Conservation (phyloP, 2,888 invertebrate genomes). For the Glomeris marginata region DNA sequence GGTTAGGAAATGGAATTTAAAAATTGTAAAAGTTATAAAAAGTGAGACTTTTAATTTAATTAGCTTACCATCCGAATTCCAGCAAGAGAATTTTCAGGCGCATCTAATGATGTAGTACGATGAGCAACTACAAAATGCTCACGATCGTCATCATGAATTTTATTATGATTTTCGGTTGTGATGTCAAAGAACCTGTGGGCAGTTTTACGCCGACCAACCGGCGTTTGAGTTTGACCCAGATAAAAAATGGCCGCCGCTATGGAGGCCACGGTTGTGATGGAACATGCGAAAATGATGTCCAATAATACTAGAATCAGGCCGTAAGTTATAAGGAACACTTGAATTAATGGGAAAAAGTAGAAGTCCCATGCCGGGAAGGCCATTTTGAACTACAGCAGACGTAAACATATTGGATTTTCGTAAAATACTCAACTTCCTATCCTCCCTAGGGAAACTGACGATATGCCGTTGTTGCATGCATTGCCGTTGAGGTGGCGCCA, state of each 20-base stretch:
- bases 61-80: constrained; percentile 44
- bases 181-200: not conserved
- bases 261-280: not conserved
- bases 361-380: too few relatives aligned
- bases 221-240: not conserved
- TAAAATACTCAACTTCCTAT: too few relatives aligned
- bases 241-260: not conserved
- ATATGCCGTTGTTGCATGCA: too few relatives aligned
- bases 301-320: not conserved
- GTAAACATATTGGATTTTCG: too few relatives aligned
- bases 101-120: constrained; percentile 57
- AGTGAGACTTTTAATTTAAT: too few relatives aligned
- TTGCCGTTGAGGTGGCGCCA: too few relatives aligned
- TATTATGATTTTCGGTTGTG: not conserved
- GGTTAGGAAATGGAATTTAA: too few relatives aligned
- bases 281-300: constrained; percentile 3
- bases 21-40: too few relatives aligned
- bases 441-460: too few relatives aligned
- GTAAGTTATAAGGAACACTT: constrained; percentile 5
- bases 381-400: too few relatives aligned
- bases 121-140: constrained; percentile 45
- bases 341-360: constrained; percentile 2
- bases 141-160: constrained; percentile 2
- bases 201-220: not conserved
- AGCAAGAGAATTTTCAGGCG: constrained; percentile 61